Percentiles rank a stretch among this genome's conserved stretches.
Conservation (phyloP, 2,797 vertebrate genomes). For the Adrianichthys oophorus region DNA sequence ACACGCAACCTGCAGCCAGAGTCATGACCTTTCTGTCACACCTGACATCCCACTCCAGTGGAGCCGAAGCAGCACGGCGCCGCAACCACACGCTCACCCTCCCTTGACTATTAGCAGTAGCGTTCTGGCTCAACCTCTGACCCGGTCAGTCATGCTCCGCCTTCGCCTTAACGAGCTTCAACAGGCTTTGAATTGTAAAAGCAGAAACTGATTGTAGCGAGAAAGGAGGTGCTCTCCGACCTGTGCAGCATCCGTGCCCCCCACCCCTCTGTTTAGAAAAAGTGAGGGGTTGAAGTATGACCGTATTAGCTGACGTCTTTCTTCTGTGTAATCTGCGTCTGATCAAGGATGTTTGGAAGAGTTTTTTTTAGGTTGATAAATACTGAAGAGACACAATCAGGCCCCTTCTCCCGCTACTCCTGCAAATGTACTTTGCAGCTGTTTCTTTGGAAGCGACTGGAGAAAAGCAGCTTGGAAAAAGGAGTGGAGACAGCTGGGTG, state of each 20-base stretch:
- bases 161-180: constrained; percentile 48
- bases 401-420: constrained; percentile 36
- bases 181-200: constrained; percentile 46
- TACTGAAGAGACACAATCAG: constrained; percentile 44
- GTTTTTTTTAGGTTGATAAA: constrained; percentile 14
- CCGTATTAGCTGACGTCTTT: constrained; percentile 1
- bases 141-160: constrained; percentile 31
- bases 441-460: constrained; percentile 62
- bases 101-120: constrained; percentile 49
- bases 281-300: constrained; percentile 8
- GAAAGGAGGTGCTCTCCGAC: constrained; percentile 45
- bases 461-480: constrained; percentile 66
- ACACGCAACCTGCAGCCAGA: constrained; percentile 7
- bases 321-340: constrained; percentile 20
- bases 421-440: constrained; percentile 71
- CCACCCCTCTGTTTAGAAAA: constrained; percentile 3
- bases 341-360: constrained; percentile 25
- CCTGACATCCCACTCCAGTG: constrained; percentile 18
- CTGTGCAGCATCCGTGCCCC: constrained; percentile 24
- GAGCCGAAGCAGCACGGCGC: constrained; percentile 13
- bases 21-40: constrained; percentile 31
- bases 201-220: constrained; percentile 48
- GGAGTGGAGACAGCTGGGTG: constrained; percentile 62
- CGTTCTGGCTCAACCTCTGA: constrained; percentile 55
- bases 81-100: constrained; percentile 25